Evolutionary conservation across 2,113 vertebrate genomes (phyloP).

Genomic region (Beaufortia kweichowensis): DNA sequence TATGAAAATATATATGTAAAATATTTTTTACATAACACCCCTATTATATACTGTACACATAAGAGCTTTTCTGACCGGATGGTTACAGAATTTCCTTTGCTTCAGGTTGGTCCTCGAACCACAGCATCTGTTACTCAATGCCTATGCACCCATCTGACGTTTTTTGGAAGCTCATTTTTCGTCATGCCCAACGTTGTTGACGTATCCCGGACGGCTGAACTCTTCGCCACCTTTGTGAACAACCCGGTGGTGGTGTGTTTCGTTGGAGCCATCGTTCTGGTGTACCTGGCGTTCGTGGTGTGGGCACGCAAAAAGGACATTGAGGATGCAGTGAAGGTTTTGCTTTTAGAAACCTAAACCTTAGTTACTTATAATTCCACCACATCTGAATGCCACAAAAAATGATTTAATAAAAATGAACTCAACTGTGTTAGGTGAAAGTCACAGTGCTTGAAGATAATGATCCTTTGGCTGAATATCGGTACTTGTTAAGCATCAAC

Average conservation of each 20-base stretch:
- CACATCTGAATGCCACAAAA: neutral
- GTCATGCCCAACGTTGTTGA: conserved; percentile 87
- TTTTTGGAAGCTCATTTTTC: conserved; percentile 92
- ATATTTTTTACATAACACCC: no score
- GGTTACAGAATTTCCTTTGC: conserved; percentile 3
- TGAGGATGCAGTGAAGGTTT: conserved; percentile 85
- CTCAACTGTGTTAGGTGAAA: conserved; percentile 75
- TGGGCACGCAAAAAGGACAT: conserved; percentile 92
- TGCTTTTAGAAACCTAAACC: neutral
- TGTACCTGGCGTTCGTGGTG: conserved; percentile 81
- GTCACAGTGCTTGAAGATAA: conserved; percentile 89
- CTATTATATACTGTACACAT: neutral
- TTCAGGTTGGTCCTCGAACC: conserved; percentile 86
- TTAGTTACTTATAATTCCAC: neutral
- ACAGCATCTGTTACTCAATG: conserved; percentile 80
- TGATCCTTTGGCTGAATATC: conserved; percentile 87
- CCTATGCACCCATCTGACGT: conserved; percentile 90
- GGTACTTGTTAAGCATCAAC: conserved; percentile 84
- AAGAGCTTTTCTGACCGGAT: neutral
- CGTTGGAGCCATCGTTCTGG: conserved; percentile 81
- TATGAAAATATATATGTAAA: no score
- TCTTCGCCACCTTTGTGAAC: conserved; percentile 87
- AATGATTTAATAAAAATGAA: neutral
- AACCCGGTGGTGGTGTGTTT: conserved; percentile 92
- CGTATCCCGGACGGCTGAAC: conserved; percentile 79